Conservation (phyloP, 2,113 vertebrate species). For the Rhinolophus ferrumequinum region DNA sequence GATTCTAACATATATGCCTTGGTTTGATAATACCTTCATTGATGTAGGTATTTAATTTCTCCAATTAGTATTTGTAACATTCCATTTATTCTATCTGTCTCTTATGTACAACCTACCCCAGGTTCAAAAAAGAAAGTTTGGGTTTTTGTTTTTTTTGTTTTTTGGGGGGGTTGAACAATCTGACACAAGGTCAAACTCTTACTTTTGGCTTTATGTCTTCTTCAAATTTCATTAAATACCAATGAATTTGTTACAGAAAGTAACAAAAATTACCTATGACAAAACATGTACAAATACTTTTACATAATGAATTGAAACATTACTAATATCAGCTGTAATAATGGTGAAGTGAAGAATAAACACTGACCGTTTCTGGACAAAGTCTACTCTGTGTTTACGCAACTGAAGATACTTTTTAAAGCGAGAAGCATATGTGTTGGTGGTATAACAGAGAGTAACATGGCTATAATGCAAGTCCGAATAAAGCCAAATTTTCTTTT, state of each 20-base stretch:
- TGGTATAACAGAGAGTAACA: background rate
- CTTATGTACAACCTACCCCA: background rate
- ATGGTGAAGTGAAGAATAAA: background rate
- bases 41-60: background rate
- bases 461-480: background rate
- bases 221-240: background rate
- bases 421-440: background rate
- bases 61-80: background rate
- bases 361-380: background rate
- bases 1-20: background rate
- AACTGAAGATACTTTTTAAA: slow-evolving; percentile 16
- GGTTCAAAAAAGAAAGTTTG: background rate
- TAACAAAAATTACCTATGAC: background rate
- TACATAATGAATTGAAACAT: slow-evolving; percentile 15
- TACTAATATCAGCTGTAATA: background rate
- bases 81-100: background rate
- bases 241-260: background rate
- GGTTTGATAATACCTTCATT: background rate
- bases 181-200: background rate
- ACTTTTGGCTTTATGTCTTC: slow-evolving; percentile 1
- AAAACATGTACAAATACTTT: background rate
- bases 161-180: background rate
- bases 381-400: background rate
- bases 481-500: slow-evolving; percentile 29
- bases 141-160: background rate